Conservation (phyloP, 2,888 invertebrate species). For the Drosophila neonasuta region DNA sequence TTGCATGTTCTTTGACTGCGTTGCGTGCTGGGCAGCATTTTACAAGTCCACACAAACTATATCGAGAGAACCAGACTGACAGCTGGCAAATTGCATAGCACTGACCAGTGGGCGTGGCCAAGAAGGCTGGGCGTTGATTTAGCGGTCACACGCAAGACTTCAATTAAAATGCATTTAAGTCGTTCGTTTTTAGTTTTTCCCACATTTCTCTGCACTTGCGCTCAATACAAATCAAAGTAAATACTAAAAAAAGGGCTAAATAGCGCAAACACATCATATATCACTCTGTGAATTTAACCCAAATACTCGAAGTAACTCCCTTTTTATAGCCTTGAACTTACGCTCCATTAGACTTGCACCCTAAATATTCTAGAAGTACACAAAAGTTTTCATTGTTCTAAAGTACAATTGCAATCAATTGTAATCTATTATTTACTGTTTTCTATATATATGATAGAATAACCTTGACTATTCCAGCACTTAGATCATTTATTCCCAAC, state of each 20-base stretch:
- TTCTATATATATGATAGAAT: neutral
- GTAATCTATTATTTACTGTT: neutral
- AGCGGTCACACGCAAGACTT: conserved; percentile 62
- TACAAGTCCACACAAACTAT: conserved; percentile 29
- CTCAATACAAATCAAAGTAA: conserved; percentile 38
- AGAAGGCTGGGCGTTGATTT: conserved; percentile 44
- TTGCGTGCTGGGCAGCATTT: conserved; percentile 45
- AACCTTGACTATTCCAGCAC: conserved; percentile 4
- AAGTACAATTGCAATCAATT: neutral
- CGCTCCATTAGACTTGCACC: too few species aligned
- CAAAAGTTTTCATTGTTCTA: neutral
- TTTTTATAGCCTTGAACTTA: neutral
- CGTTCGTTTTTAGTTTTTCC: neutral
- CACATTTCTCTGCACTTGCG: conserved; percentile 9
- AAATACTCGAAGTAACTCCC: conserved; percentile 1
- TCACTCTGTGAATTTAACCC: conserved; percentile 7
- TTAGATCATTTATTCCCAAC: conserved; percentile 9
- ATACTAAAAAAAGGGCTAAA: conserved; percentile 7
- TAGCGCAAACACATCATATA: conserved; percentile 9
- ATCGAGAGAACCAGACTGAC: conserved; percentile 49
- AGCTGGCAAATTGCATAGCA: conserved; percentile 64
- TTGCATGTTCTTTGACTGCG: conserved; percentile 47
- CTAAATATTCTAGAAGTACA: neutral
- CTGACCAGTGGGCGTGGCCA: conserved; percentile 11
- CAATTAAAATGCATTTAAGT: conserved; percentile 65